These are phyloP conservation scores for Onychostoma macrolepis DNA, from an alignment of 2,113 vertebrate genomes.

Conservation along the genomic window DNA sequence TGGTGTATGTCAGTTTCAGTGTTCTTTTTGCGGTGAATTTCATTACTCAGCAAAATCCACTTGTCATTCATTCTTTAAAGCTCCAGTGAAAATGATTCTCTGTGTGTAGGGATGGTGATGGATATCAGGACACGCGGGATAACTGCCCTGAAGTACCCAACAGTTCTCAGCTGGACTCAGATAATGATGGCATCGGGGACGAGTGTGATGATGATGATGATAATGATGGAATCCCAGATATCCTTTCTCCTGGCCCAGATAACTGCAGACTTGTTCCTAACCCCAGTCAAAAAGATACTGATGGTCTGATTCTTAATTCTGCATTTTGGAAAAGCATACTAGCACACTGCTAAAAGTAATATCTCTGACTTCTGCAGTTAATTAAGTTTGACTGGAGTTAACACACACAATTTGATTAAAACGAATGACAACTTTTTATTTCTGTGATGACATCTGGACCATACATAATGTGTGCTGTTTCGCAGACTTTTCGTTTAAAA, in stretches of 20 bases:
- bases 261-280: constrained; percentile 88
- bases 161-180: constrained; percentile 86
- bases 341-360: background rate
- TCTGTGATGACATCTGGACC: background rate
- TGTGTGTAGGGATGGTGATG: constrained; percentile 81
- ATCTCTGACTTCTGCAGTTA: background rate
- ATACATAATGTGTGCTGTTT: background rate
- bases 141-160: constrained; percentile 86
- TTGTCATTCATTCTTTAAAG: background rate
- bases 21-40: background rate
- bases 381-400: background rate
- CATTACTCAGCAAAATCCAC: background rate
- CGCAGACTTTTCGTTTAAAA: background rate
- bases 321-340: background rate
- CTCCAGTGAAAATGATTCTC: background rate
- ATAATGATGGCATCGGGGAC: constrained; percentile 85
- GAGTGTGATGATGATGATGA: constrained; percentile 89
- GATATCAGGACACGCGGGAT: constrained; percentile 87
- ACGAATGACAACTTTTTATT: background rate
- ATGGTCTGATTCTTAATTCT: constrained; percentile 70
- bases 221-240: constrained; percentile 85
- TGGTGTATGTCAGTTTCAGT: background rate
- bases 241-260: constrained; percentile 82
- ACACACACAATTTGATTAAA: background rate
- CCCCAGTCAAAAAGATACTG: constrained; percentile 84